Percentiles rank a stretch among this genome's conserved stretches.
Evolutionary conservation across 2,888 invertebrate genomes (phyloP).

Genomic region (Tenthredo amoena): DNA sequence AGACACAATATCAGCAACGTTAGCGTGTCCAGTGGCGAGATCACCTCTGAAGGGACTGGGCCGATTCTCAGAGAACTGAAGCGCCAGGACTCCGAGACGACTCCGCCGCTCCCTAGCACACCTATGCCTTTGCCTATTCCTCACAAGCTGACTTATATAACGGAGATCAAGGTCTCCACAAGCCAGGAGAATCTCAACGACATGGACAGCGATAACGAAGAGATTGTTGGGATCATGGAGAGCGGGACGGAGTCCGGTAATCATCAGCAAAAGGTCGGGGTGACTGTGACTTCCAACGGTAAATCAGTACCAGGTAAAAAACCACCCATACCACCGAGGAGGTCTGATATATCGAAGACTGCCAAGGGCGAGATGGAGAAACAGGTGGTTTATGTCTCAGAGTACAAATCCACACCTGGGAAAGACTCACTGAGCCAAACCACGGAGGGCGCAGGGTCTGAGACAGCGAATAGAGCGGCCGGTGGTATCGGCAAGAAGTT

Average conservation of each 20-base stretch:
- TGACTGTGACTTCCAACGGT: conserved; percentile 71
- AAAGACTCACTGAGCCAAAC: conserved; percentile 45
- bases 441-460: background rate
- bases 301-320: conserved; percentile 72
- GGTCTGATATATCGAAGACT: conserved; percentile 75
- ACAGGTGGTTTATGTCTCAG: conserved; percentile 74
- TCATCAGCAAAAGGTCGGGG: conserved; percentile 58
- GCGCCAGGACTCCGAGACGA: conserved; percentile 66
- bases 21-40: conserved; percentile 74
- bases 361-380: conserved; percentile 68
- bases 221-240: conserved; percentile 62
- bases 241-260: conserved; percentile 61
- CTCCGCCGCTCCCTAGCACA: conserved; percentile 76
- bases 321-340: conserved; percentile 79
- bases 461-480: conserved; percentile 56
- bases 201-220: conserved; percentile 59
- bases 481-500: conserved; percentile 67
- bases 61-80: conserved; percentile 58
- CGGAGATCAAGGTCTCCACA: conserved; percentile 86
- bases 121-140: conserved; percentile 74
- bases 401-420: conserved; percentile 66
- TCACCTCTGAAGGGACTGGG: conserved; percentile 58
- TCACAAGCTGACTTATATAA: conserved; percentile 82
- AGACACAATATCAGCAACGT: conserved; percentile 72
- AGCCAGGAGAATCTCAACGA: conserved; percentile 65